Base-by-base conservation (phyloP, 2,113 vertebrate species). In the Semnopithecus entellus region DNA sequence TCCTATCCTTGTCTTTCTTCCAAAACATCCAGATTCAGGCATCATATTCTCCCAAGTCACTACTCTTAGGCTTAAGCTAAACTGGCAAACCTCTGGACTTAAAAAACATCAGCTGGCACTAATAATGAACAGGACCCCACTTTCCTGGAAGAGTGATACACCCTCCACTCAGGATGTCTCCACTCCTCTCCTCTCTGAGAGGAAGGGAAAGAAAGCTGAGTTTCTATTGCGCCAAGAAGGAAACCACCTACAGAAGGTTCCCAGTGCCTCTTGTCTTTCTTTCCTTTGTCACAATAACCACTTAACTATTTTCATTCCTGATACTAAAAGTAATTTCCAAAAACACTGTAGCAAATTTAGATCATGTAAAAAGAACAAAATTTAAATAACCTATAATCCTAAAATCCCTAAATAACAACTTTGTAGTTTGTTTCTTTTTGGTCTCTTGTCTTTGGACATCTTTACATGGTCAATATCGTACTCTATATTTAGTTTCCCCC, bases 121-220 rank as follows among this genome's bases (percentile, higher is more conserved):
- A 27, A 16, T 0, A 14, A 9, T 40, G 40, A 35, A 25, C 43
- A 14, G 1, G 68, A 66, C 35, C 38, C 38, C 12, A 1, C 2
- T 43, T 55, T 66, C 40, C n/a, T 13, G 0, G 35, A 64, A n/a
- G 2, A 75, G 32, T 1, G 3, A 14, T 1, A 3, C 10, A 7
- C 3, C 25, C 30, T 66, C 40, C 3, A 38, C 35, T 17, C 2
- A 3, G 16, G 6, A 9, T 12, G 8, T 4, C 68, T 57, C 64
- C 43, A 48, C 11, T 14, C 52, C 4, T 12, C 40, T 27, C 2
- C 22, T 18, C 35, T 73, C 32, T 0, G 7, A 4, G 16, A 30
- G 12, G 30, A 32, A 48, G 3, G 2, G 22, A 43, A 38, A 1
- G 6, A 27, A 68, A 27, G n/a, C 0, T 18, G 6, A 23, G 4